A percentile compares a stretch with the other conserved stretches of the same genome.
phyloP scores from a whole-genome alignment of 2,888 invertebrate genomes.

The Brachyopa scutellaris region DNA sequence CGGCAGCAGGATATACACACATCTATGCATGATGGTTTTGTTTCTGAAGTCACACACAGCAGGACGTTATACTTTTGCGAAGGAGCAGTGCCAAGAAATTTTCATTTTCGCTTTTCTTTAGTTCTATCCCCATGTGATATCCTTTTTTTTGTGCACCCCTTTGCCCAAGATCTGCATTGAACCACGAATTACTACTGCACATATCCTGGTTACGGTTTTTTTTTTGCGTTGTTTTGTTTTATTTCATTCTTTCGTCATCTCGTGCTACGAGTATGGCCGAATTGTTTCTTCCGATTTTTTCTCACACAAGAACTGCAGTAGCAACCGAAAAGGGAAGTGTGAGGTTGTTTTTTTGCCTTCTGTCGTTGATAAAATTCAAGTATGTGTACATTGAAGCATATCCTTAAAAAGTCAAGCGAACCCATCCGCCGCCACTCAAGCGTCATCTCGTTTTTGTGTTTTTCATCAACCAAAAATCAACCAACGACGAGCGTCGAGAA shows the following conservation, averaged over 20 bases:
- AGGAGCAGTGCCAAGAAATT: slow-evolving; percentile 64
- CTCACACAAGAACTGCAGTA: slow-evolving; percentile 37
- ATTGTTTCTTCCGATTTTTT: slow-evolving; percentile 11
- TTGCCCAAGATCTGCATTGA: slow-evolving; percentile 70
- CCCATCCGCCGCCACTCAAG: slow-evolving; percentile 66
- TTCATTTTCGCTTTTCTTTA: slow-evolving; percentile 54
- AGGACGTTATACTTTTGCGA: slow-evolving; percentile 41
- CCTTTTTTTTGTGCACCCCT: slow-evolving; percentile 65
- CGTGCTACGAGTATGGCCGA: no score
- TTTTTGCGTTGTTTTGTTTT: slow-evolving; percentile 33
- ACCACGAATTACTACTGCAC: slow-evolving; percentile 73
- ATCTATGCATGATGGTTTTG: slow-evolving; percentile 19
- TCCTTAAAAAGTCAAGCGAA: slow-evolving; percentile 68
- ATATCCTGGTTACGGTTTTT: slow-evolving; percentile 61
- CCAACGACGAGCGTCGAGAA: slow-evolving; percentile 21
- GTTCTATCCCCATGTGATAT: slow-evolving; percentile 59
- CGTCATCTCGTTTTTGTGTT: slow-evolving; percentile 51
- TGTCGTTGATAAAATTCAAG: slow-evolving; percentile 67
- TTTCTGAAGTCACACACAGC: slow-evolving; percentile 61
- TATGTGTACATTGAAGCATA: slow-evolving; percentile 45
- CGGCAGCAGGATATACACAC: slow-evolving; percentile 28
- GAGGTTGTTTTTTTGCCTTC: slow-evolving; percentile 59
- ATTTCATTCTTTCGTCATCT: slow-evolving; percentile 32
- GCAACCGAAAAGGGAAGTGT: slow-evolving; percentile 37
- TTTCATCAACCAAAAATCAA: slow-evolving; percentile 55